These are phyloP conservation scores for Thalassophryne amazonica DNA, from an alignment of 2,797 vertebrate species.

Conservation along the genomic window DNA sequence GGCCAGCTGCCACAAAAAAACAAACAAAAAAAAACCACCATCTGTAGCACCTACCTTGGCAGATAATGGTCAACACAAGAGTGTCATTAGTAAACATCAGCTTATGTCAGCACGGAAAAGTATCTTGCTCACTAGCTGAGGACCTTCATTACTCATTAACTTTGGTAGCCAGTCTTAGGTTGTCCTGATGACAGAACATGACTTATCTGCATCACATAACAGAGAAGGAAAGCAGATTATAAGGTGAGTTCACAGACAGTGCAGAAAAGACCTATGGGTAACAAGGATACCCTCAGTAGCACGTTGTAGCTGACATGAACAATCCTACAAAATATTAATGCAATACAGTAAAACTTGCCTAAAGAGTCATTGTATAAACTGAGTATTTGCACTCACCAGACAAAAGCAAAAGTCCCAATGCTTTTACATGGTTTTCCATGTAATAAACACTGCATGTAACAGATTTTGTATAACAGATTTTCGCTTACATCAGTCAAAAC, in stretches of 20 bases:
- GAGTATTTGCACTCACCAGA: too few species aligned
- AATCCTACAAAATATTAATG: too few species aligned
- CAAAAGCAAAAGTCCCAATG: too few species aligned
- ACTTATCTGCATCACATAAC: constrained; percentile 62
- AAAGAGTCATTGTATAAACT: too few species aligned
- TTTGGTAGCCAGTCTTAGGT: constrained; percentile 53
- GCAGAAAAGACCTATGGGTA: constrained; percentile 32
- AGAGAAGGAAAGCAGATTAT: constrained; percentile 40
- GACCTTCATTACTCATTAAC: constrained; percentile 76
- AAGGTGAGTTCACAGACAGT: constrained; percentile 29
- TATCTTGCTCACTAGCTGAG: constrained; percentile 54
- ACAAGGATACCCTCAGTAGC: constrained; percentile 1
- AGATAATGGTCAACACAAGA: constrained; percentile 48
- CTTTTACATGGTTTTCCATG: too few species aligned
- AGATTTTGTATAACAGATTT: too few species aligned
- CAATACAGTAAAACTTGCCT: too few species aligned
- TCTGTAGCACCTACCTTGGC: constrained; percentile 48
- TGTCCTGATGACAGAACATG: constrained; percentile 67
- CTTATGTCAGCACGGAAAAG: constrained; percentile 45
- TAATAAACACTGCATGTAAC: too few species aligned
- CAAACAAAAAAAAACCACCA: constrained; percentile 9
- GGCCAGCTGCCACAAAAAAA: constrained; percentile 30
- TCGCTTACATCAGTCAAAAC: too few species aligned
- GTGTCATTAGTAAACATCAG: constrained; percentile 54
- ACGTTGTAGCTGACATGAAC: constrained; percentile 2